Evolutionary conservation across 1,140 invertebrate genomes (phyloP).

Genomic region (Ganaspis sp.): DNA sequence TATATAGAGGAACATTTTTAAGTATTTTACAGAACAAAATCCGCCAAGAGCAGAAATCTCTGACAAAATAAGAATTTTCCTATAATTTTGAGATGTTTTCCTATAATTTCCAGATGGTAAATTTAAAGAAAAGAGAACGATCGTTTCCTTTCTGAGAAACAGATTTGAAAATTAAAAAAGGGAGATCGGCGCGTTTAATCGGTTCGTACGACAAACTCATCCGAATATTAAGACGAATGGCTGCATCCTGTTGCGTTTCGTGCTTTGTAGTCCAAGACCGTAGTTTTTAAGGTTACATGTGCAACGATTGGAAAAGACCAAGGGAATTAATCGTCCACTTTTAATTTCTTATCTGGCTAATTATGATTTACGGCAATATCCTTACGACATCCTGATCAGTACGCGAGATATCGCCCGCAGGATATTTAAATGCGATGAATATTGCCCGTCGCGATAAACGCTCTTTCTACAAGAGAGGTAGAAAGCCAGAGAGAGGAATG

Average conservation of each 20-base stretch:
- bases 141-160: slow-evolving; percentile 11
- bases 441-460: slow-evolving; percentile 68
- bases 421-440: slow-evolving; percentile 74
- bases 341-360: slow-evolving; percentile 70
- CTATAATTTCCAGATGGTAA: neutral
- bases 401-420: slow-evolving; percentile 68
- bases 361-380: slow-evolving; percentile 75
- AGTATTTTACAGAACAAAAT: no score
- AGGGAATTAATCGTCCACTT: slow-evolving; percentile 56
- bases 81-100: no score
- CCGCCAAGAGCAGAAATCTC: no score
- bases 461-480: slow-evolving; percentile 52
- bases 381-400: slow-evolving; percentile 71
- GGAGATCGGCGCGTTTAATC: slow-evolving; percentile 57
- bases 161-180: neutral
- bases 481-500: slow-evolving; percentile 40
- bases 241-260: slow-evolving; percentile 40
- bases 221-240: slow-evolving; percentile 60
- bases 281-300: neutral
- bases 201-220: slow-evolving; percentile 60
- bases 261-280: slow-evolving; percentile 38
- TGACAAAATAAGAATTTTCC: no score
- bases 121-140: neutral
- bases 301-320: slow-evolving; percentile 34
- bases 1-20: no score